phyloP scores from a whole-genome alignment of 2,797 vertebrate genomes.

The Antennarius maculatus region DNA sequence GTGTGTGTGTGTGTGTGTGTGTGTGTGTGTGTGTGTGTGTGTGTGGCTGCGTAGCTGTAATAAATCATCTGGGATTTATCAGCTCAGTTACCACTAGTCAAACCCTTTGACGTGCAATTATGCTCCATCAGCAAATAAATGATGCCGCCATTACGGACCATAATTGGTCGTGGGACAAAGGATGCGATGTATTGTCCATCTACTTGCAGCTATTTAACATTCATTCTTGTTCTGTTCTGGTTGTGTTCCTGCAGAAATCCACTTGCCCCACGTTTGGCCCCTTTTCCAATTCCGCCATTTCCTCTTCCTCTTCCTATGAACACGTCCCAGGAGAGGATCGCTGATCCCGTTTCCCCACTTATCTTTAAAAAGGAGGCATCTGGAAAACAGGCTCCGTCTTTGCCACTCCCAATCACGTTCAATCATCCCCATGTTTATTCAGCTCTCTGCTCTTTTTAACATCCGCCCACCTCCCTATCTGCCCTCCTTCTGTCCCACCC shows the following conservation, averaged over 20 bases:
- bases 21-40: conserved; percentile 3
- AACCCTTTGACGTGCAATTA: conserved; percentile 68
- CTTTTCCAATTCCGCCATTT: conserved; percentile 39
- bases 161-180: conserved; percentile 72
- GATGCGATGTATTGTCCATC: conserved; percentile 51
- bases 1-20: conserved; percentile 7
- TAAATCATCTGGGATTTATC: conserved; percentile 71
- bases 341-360: conserved; percentile 57
- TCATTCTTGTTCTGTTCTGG: conserved; percentile 30
- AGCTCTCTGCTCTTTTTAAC: conserved; percentile 51
- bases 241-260: conserved; percentile 31
- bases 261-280: conserved; percentile 63
- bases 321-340: conserved; percentile 57
- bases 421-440: conserved; percentile 68
- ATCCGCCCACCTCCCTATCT: conserved; percentile 37
- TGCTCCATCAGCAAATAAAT: conserved; percentile 76
- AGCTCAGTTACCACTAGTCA: conserved; percentile 64
- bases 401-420: conserved; percentile 67
- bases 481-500: conserved; percentile 30
- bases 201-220: conserved; percentile 42
- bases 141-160: conserved; percentile 68
- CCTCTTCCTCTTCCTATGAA: conserved; percentile 45
- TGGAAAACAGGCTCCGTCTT: conserved; percentile 68
- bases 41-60: conserved; percentile 28
- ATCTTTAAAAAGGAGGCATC: conserved; percentile 66